Base-by-base conservation (phyloP, 2,797 vertebrate genomes). In the Craterocephalus amniculus region DNA sequence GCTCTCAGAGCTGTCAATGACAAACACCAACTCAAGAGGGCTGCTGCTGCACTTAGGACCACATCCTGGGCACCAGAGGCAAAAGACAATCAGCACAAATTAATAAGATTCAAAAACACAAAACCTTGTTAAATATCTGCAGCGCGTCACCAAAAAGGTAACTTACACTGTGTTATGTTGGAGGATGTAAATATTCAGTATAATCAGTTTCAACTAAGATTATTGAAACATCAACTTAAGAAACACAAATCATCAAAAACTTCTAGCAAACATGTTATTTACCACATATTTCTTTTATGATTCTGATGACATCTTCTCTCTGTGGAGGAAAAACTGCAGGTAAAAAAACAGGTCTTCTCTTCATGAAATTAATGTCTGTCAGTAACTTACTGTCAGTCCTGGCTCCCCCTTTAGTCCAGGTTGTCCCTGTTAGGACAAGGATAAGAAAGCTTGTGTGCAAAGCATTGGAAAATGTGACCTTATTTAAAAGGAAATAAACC, bases 1-100 rank as follows among this genome's bases (percentile, higher is more conserved):
- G 0, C 96, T 97, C 86, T 96, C 95, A 16, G 96, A 98, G 80
- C 96, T 96, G 91, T 97, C 96, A 13, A 96, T 94, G 67, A 97
- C 94, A 58, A 98, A 96, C 24, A 97, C 90, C 48, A 97, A 85
- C 75, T 98, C 97, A 79, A 97, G 77, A 0, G 95, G 95, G 26
- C 78, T 92, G 69, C 91, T 90, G 70, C 81, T 91, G 87, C 96
- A 97, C 74, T 90, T 94, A 36, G 92, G 56, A 18, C 96, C 95
- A 85, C 96, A 97, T 27, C 96, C 96, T 97, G 54, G 57, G 72
- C 64, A 81, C 45, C 3, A 89, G 58, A 26, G 8, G 1, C 1
- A 45, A 55, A 5, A 62, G 1, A 34, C 6, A 61, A 29, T n/a
- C 13, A 2, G 32, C 6, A 10, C 6, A 40, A 12, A 48, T 13